Evolutionary conservation across 2,797 vertebrate species (phyloP), one percentile per base, ranked within the genome.

Genomic region (Rousettus madagascariensis): DNA sequence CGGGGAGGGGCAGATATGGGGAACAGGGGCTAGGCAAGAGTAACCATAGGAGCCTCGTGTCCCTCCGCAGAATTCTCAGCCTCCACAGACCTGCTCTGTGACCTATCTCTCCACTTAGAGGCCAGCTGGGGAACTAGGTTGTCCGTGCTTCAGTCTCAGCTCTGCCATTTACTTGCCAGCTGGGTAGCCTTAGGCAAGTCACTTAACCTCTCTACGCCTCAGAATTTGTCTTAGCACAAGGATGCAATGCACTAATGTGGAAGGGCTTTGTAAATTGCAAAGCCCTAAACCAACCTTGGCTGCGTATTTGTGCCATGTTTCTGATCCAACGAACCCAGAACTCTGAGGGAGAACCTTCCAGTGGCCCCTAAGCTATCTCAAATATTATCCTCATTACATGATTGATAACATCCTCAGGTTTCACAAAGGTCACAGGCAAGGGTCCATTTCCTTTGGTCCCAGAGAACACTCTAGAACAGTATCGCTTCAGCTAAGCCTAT

Each of bases 161-260:
- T 33, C 69, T 19, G 38, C 26, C 22, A 8, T 15, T 46, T 46
- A 13, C 11, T 65, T 43, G 38, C 66, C 49, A 22, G 20, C 80
- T 61, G 36, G 61, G 59, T 57, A 15, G 43, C 57, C 68, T 74
- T 41, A 26, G 11, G n/a, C 68, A 79, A 74, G 33, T 46, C 53
- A 13, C 30, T 49, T 46, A 46, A 63, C 49, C 20, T 33, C 86
- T 71, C 80, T 74, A n/a, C 74, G 26, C 46, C 26, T 82, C 57
- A 17, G 41, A 53, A 36, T 24, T 49, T 7, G 6, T 43, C 28
- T 28, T 36, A 46, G 53, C 19, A 8, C 1, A 0, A 66, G 22
- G 63, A n/a, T 2, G 6, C 24, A 5, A 19, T 2, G n/a, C 26
- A 19, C 11, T 51, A 12, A 5, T 0, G 6, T 30, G 7, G 28